These are phyloP conservation scores for Brachionus angularis DNA, from an alignment of 1,140 invertebrate species.

Conservation along the genomic window DNA sequence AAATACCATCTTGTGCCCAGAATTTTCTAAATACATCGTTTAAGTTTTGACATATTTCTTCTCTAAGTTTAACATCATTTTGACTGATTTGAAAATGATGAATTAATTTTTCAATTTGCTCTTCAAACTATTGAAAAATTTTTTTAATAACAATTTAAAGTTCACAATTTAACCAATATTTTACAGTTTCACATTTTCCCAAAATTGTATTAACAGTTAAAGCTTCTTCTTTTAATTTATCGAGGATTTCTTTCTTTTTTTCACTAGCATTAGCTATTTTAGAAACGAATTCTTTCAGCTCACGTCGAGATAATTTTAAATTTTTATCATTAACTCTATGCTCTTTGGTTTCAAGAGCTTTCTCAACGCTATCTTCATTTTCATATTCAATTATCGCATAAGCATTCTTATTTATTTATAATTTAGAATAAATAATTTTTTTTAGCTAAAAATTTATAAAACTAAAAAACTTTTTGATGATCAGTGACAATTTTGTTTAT, in stretches of 20 bases:
- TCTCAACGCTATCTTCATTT: conserved; percentile 5
- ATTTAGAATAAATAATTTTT: background rate
- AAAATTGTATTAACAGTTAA: conserved; percentile 1
- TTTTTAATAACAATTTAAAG: background rate
- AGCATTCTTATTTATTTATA: background rate
- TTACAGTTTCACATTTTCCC: conserved; percentile 1
- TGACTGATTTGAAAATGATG: conserved; percentile 8
- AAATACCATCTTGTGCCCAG: background rate
- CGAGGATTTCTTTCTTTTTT: conserved; percentile 29
- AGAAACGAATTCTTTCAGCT: conserved; percentile 33
- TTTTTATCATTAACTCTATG: conserved; percentile 20
- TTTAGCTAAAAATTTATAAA: background rate
- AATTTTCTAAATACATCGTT: background rate
- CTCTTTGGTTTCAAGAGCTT: background rate
- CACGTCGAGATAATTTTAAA: conserved; percentile 1
- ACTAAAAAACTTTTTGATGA: background rate
- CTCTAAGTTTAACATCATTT: background rate
- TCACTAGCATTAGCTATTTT: conserved; percentile 6
- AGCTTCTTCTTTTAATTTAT: conserved; percentile 27
- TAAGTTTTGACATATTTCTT: conserved; percentile 3
- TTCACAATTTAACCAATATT: background rate
- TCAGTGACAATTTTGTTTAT: conserved; percentile 31
- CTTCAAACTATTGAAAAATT: background rate
- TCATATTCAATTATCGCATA: conserved; percentile 41
- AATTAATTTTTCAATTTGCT: conserved; percentile 21